Evolutionary conservation across 2,113 vertebrate genomes (phyloP).

Genomic region (Dolichallabes microphthalmus): DNA sequence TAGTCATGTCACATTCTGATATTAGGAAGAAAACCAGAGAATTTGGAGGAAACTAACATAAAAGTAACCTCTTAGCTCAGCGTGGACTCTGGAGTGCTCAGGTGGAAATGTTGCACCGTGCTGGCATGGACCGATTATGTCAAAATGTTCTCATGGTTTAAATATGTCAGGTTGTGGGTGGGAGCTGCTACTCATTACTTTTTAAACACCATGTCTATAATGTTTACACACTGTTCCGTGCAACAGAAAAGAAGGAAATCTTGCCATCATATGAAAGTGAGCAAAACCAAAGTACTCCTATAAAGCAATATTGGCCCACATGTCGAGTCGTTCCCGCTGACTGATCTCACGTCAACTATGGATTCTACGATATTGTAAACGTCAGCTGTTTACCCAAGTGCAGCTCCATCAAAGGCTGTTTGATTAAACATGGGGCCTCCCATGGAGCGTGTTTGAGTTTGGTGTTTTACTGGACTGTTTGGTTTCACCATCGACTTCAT

Average conservation of each 20-base stretch:
- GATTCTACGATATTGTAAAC: constrained; percentile 18
- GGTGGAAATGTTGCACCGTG: neutral
- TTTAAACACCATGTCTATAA: constrained; percentile 24
- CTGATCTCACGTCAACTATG: constrained; percentile 19
- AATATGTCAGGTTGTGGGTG: neutral
- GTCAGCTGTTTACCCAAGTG: constrained; percentile 37
- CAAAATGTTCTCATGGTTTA: neutral
- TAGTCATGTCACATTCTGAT: neutral
- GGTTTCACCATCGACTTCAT: neutral
- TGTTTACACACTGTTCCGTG: constrained; percentile 26
- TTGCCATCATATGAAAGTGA: neutral
- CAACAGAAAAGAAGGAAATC: neutral
- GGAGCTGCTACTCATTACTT: constrained; percentile 14
- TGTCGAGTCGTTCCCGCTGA: neutral
- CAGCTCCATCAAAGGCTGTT: constrained; percentile 15
- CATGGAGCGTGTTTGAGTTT: constrained; percentile 11
- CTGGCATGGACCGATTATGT: neutral
- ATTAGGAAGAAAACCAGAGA: neutral
- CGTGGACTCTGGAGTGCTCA: neutral
- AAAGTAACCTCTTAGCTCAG: neutral
- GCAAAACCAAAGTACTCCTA: constrained; percentile 16
- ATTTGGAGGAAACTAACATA: neutral
- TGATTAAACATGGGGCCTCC: constrained; percentile 25
- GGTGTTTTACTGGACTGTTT: neutral
- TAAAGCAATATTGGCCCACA: neutral